These are phyloP conservation scores for Slavum lentiscoides DNA, from an alignment of 2,888 invertebrate genomes.

Conservation along the genomic window DNA sequence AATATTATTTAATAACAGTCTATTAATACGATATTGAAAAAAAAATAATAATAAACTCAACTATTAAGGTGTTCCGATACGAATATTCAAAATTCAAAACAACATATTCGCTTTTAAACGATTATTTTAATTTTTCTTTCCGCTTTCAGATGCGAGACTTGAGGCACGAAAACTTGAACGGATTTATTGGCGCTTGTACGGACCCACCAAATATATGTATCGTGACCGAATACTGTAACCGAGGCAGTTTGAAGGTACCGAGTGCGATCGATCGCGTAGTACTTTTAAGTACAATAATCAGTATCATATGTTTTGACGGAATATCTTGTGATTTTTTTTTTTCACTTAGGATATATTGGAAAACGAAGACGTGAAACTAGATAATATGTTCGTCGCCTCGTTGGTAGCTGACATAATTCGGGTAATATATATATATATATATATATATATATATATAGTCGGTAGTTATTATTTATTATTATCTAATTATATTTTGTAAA, in stretches of 20 bases:
- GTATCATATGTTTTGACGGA: background rate
- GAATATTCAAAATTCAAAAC: too few relatives aligned
- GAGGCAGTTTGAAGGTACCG: conserved; percentile 83
- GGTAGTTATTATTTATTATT: too few relatives aligned
- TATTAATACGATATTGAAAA: too few relatives aligned
- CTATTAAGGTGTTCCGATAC: too few relatives aligned
- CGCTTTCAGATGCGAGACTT: conserved; percentile 78
- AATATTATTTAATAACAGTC: too few relatives aligned
- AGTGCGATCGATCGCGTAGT: background rate
- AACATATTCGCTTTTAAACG: too few relatives aligned
- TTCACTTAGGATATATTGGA: conserved; percentile 80
- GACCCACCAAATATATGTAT: conserved; percentile 89
- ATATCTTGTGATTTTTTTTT: conserved; percentile 55
- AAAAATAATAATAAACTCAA: too few relatives aligned
- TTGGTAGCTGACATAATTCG: conserved; percentile 91
- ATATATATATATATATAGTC: too few relatives aligned
- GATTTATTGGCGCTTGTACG: conserved; percentile 89
- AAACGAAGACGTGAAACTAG: conserved; percentile 88
- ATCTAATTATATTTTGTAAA: too few relatives aligned
- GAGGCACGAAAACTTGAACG: conserved; percentile 87
- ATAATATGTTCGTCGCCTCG: conserved; percentile 95
- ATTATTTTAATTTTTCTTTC: too few relatives aligned
- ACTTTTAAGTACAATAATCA: background rate
- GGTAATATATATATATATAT: conserved; percentile 62
- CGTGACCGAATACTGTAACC: conserved; percentile 84